Evolutionary conservation across 2,797 vertebrate genomes (phyloP).

Genomic region (Odontamblyopus rebecca): DNA sequence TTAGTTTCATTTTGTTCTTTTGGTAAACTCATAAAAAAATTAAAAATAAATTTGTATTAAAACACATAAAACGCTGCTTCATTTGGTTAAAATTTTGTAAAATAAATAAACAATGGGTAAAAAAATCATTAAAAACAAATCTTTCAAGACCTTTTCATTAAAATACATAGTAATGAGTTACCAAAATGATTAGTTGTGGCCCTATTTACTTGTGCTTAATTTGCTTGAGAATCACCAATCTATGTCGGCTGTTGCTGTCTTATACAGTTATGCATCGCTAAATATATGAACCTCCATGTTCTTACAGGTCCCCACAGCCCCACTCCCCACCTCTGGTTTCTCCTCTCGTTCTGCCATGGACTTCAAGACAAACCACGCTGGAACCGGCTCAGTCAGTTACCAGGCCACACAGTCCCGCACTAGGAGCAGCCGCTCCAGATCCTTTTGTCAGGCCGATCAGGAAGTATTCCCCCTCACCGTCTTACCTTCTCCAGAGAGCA

Average conservation of each 20-base stretch:
- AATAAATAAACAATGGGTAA: too few relatives aligned
- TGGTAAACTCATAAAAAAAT: too few relatives aligned
- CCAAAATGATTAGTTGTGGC: too few relatives aligned
- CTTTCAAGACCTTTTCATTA: too few relatives aligned
- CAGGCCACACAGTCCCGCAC: conserved; percentile 53
- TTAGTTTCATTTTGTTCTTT: background rate
- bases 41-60: too few relatives aligned
- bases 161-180: too few relatives aligned
- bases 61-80: too few relatives aligned
- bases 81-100: too few relatives aligned
- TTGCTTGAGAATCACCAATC: too few relatives aligned
- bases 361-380: conserved; percentile 63
- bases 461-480: conserved; percentile 28
- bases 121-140: too few relatives aligned
- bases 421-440: conserved; percentile 58
- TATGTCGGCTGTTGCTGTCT: background rate
- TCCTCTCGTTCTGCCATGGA: conserved; percentile 88
- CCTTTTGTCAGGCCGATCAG: conserved; percentile 60
- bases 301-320: conserved; percentile 67
- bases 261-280: background rate
- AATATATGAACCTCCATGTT: conserved; percentile 6
- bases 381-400: conserved; percentile 36
- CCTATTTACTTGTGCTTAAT: too few relatives aligned
- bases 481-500: conserved; percentile 49
- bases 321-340: conserved; percentile 74